Base-by-base conservation (phyloP, 1,140 invertebrate genomes). In the Diachasma alloeum region DNA sequence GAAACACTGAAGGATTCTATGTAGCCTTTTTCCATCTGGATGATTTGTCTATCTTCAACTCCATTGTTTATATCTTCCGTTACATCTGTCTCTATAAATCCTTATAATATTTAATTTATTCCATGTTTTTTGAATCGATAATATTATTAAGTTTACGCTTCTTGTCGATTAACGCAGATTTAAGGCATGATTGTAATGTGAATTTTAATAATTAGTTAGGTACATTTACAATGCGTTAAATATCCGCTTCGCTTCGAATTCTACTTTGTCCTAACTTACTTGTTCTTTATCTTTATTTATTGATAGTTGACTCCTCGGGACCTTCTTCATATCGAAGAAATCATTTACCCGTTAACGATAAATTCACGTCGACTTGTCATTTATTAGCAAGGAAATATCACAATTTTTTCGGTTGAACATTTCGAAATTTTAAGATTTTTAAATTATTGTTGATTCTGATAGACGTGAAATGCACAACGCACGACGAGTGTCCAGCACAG, bases 401-500 rank as follows among this genome's bases (percentile, higher is more conserved):
- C 15, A 63, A 42, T 42, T 13, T 42, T 1, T 31, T 63, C 24
- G 1, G 22, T 63, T 24, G 39, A 42, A 13, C 10, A 10, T 13
- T 42, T 63, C 11, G 13, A 63, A 26, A 63, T 63, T 63, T 63
- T 15, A 63, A 24, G 59, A 53, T 63, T 15, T 24, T 24, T 63
- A 4, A 59, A 63, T 63, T 59, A 4, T 26, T 63, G 22, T 15
- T 86, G 77, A 84, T 85, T 86, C 84, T 81, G 74, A 53, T 83
- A 92, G 94, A 94, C 89, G 91, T 94, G 79, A 94, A 93, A 85
- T 96, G 95, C 84, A 84, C 90, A 68, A 91, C 91, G 22, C 91
- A 95, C 85, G 88, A 91, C 70, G 93, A 95, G 75, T 97, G 96
- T 86, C 91, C 94, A 9, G 85, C 89, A 10, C 92, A 93, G 80